A percentile compares a stretch with the other conserved stretches of the same genome.
phyloP scores from a whole-genome alignment of 2,113 vertebrate species.

The Mobula birostris region DNA sequence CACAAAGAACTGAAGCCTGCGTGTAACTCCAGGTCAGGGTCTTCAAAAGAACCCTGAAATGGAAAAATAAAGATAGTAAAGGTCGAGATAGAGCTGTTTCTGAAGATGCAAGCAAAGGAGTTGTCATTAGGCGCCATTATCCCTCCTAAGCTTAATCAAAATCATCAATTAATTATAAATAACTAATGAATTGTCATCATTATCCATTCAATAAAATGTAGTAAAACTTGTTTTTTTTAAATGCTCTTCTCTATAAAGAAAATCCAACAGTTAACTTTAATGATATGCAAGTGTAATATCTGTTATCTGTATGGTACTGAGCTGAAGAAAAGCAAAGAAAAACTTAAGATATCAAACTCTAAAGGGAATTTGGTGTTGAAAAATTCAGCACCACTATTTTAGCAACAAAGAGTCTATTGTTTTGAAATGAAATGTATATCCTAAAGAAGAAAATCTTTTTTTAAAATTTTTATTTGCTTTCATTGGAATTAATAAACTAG shows the following conservation, averaged over 20 bases:
- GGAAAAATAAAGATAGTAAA: too few species aligned
- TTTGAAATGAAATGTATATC: conserved; percentile 51
- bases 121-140: too few species aligned
- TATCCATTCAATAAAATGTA: too few species aligned
- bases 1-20: too few species aligned
- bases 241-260: background rate
- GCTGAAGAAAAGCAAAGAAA: conserved; percentile 33
- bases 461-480: background rate
- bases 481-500: background rate
- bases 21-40: too few species aligned
- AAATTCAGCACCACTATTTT: conserved; percentile 20
- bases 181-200: too few species aligned
- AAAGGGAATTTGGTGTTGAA: conserved; percentile 19
- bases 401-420: conserved; percentile 50
- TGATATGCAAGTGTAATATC: conserved; percentile 31
- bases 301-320: conserved; percentile 2
- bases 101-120: too few species aligned
- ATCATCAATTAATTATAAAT: too few species aligned
- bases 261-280: background rate
- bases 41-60: too few species aligned
- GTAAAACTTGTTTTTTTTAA: background rate
- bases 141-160: too few species aligned
- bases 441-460: background rate
- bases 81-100: too few species aligned
- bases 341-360: conserved; percentile 7